phyloP scores from a whole-genome alignment of 1,140 invertebrate genomes.

The Drusus annulatus region DNA sequence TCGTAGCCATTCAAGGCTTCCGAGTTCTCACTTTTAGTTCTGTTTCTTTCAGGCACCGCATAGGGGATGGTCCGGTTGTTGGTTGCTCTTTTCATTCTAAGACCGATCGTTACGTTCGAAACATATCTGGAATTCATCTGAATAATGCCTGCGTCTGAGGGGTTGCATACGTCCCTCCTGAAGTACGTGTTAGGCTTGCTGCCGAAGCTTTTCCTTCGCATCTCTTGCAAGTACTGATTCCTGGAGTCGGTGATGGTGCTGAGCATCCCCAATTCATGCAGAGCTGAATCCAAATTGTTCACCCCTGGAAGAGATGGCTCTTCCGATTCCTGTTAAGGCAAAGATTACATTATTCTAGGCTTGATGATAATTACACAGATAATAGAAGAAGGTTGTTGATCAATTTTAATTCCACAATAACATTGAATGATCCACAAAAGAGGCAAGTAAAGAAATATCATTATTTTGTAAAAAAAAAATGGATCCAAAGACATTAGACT shows the following conservation, averaged over 20 bases:
- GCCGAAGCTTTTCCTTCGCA: conserved; percentile 60
- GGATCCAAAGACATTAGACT: too few relatives aligned
- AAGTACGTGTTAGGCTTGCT: conserved; percentile 64
- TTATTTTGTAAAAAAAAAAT: too few relatives aligned
- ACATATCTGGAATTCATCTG: conserved; percentile 72
- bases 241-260: conserved; percentile 72
- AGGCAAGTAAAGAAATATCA: too few relatives aligned
- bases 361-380: too few relatives aligned
- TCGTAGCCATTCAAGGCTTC: conserved; percentile 62
- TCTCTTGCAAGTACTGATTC: conserved; percentile 71
- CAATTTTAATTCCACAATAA: background rate
- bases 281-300: conserved; percentile 72
- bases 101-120: conserved; percentile 73
- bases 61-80: conserved; percentile 70
- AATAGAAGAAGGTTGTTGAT: too few relatives aligned
- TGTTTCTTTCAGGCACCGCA: conserved; percentile 69
- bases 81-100: conserved; percentile 69
- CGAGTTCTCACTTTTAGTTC: conserved; percentile 75
- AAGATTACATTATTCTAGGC: background rate
- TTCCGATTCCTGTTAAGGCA: conserved; percentile 48
- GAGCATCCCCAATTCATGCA: conserved; percentile 74
- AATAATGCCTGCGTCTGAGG: conserved; percentile 64
- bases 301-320: conserved; percentile 55
- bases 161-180: conserved; percentile 29
- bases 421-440: too few relatives aligned